Base-by-base conservation (phyloP, 1,140 invertebrate species). In the Helicorthomorpha holstii region DNA sequence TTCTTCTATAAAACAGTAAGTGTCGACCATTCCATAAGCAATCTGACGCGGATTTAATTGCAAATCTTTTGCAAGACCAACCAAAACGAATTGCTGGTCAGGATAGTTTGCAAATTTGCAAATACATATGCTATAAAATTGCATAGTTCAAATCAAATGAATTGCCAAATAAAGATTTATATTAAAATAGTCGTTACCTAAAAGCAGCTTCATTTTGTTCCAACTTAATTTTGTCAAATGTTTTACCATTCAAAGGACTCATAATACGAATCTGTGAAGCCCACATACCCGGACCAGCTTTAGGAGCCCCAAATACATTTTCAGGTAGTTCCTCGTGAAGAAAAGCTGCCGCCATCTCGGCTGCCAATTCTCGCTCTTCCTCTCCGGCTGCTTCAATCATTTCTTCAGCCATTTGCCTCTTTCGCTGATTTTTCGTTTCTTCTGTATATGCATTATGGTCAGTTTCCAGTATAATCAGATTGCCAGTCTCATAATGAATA, bases 401-500 rank as follows among this genome's bases (percentile, higher is more conserved):
- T 72, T 98, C 93, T 65, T 80, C 75, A 27, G 80, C 81, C 73
- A 83, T 79, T 62, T 82, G 77, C 58, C 79, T 75, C 64, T 92
- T 80, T 57, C 93, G 75, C 58, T 90, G 83, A 62, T 83, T 83
- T 63, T 98, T 98, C 2, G 91, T 95, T 57, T 93, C 87, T 60
- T 97, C 91, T 0, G 94, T 98, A 58, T 98, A 98, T 0, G 94
- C 84, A 67, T 98, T 98, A 62, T 99, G 94, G 67, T 99, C 96
- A 7, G 94, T 96, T 68, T 98, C 95, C 48, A 97, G 81, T 19
- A 95, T 76, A 29, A 96, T 73, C 29, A 97, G 74, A 63, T 92
- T 82, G n/a, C 83, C 85, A n/a, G 83, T 86, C 57, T 95, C 90
- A 7, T 79, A 77, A 69, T 98, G 91, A 47, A 98, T 84, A 0